Evolutionary conservation across 2,888 invertebrate species (phyloP).

Genomic region (Lasiommata megera): DNA sequence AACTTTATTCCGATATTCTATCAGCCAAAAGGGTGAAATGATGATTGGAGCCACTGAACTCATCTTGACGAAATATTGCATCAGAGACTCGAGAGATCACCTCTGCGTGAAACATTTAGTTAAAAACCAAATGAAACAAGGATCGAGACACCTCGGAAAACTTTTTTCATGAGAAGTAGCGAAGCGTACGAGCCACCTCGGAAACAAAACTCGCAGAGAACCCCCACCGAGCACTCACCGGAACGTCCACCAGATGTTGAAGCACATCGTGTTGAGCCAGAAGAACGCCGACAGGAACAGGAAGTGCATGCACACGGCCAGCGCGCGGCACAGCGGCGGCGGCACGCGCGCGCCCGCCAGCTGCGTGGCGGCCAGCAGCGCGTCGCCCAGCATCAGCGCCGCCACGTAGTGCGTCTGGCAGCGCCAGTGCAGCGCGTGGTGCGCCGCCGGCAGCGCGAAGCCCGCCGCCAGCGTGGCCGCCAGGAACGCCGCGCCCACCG

Average conservation of each 20-base stretch:
- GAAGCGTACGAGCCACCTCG: no score
- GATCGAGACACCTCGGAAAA: no score
- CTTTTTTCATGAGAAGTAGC: no score
- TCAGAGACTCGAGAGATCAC: no score
- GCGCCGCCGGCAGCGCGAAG: slow-evolving; percentile 89
- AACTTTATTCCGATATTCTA: no score
- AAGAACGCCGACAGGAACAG: slow-evolving; percentile 94
- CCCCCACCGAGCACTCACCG: slow-evolving; percentile 81
- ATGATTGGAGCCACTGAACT: no score
- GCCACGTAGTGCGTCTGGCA: slow-evolving; percentile 94
- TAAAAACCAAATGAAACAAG: no score
- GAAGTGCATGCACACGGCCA: slow-evolving; percentile 93
- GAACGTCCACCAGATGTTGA: slow-evolving; percentile 97
- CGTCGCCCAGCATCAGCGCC: slow-evolving; percentile 90
- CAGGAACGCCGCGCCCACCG: slow-evolving; percentile 90
- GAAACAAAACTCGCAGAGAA: background rate
- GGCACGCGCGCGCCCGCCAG: slow-evolving; percentile 83
- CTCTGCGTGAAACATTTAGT: no score
- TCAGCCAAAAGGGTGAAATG: no score
- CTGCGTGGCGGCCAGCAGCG: slow-evolving; percentile 89
- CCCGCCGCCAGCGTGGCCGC: slow-evolving; percentile 90
- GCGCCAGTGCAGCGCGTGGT: slow-evolving; percentile 93
- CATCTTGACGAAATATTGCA: no score
- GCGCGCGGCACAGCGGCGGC: slow-evolving; percentile 82
- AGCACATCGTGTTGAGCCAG: slow-evolving; percentile 97